Base-by-base conservation (phyloP, 2,797 vertebrate species). In the Anabas testudineus region DNA sequence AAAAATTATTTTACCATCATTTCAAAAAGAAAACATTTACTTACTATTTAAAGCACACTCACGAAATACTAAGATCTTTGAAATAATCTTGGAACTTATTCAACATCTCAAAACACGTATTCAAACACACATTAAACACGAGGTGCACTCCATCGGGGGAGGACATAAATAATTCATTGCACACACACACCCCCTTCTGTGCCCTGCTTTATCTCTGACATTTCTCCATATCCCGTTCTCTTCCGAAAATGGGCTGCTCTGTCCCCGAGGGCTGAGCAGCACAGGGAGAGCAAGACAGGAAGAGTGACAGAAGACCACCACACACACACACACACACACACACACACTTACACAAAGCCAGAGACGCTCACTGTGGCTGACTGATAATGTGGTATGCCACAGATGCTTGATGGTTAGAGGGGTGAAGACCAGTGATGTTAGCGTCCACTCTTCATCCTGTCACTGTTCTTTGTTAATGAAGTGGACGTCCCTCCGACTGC, bases 331-430 rank as follows among this genome's bases (percentile, higher is more conserved):
- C 45, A 51, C 37, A 22, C 18, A 46, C 66, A 55, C 60, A 24
- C 66, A 16, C 37, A 18, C 45, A 51, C 37, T 22, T 18, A 46
- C 66, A 55, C 60, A 49, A 73, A 79, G 74, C 52, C 7, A 32
- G 32, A 26, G 0, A 65, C 39, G 5, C 71, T 63, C 28, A n/a
- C 56, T 87, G 48, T 81, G 87, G 76, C 60, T 88, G 83, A 77
- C 81, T 89, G 83, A 87, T 90, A 75, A 87, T 89, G 82, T 80
- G 87, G 79, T 87, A 89, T 87, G 87, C 53, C 71, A 71, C 41
- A 74, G 78, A 83, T 67, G 70, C 69, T 71, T 63, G 71, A 60
- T 57, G 5, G 80, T 78, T 76, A 46, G 53, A 54, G 46, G 67
- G 61, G 41, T 42, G 53, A 75, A 42, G 52, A 68, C 49, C 42